Percentiles rank a stretch among this genome's conserved stretches.
Conservation (phyloP, 1,140 invertebrate genomes). For the Papilio helenus region DNA sequence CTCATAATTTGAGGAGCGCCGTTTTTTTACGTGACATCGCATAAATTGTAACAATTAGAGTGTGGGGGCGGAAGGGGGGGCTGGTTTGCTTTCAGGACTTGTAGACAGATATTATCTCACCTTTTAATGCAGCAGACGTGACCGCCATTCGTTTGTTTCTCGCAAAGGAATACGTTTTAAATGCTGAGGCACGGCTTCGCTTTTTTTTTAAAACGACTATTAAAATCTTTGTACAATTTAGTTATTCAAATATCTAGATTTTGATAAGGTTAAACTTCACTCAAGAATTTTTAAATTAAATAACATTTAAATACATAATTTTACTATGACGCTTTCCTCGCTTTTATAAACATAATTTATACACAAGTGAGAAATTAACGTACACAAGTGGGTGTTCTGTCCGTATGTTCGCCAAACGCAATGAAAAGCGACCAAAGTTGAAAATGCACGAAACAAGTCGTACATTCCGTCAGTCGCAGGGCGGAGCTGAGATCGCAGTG, state of each 20-base stretch:
- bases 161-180: slow-evolving; percentile 6
- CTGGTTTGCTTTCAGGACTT: slow-evolving; percentile 14
- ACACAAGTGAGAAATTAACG: no score
- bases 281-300: no score
- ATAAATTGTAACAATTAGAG: slow-evolving; percentile 10
- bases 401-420: neutral
- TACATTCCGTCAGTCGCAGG: neutral
- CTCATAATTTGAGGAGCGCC: slow-evolving; percentile 4
- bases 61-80: neutral
- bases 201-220: neutral
- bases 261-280: neutral
- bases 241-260: neutral
- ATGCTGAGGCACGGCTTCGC: neutral
- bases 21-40: slow-evolving; percentile 13
- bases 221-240: neutral
- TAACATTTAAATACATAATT: no score
- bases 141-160: slow-evolving; percentile 26
- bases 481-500: neutral
- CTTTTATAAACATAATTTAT: no score
- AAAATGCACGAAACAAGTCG: neutral
- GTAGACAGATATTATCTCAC: slow-evolving; percentile 24
- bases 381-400: neutral
- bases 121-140: slow-evolving; percentile 19
- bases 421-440: neutral
- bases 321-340: no score